These are phyloP conservation scores for Galeruca laticollis DNA, from an alignment of 2,888 invertebrate genomes.

Conservation along the genomic window DNA sequence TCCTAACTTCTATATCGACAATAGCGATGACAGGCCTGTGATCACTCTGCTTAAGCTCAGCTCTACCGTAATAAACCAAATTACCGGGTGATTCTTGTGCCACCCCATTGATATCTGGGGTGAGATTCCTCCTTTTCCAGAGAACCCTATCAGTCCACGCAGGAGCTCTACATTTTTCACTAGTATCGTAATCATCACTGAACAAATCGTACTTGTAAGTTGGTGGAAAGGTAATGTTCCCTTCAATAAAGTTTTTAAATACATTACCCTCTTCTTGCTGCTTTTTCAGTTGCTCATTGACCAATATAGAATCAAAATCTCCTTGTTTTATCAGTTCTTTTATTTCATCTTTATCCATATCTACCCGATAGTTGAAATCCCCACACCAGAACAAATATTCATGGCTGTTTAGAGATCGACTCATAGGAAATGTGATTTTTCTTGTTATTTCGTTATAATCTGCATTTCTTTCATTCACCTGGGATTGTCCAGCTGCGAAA, in stretches of 20 bases:
- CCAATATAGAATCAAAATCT: slow-evolving; percentile 81
- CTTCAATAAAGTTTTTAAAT: slow-evolving; percentile 94
- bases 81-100: slow-evolving; percentile 77
- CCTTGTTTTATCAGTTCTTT: slow-evolving; percentile 84
- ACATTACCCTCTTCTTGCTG: slow-evolving; percentile 86
- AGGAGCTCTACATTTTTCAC: slow-evolving; percentile 96
- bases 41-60: slow-evolving; percentile 97
- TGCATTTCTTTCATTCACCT: slow-evolving; percentile 93
- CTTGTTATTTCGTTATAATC: slow-evolving; percentile 96
- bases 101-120: slow-evolving; percentile 74
- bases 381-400: slow-evolving; percentile 99
- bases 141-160: slow-evolving; percentile 99
- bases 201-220: slow-evolving; percentile 99
- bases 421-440: slow-evolving; percentile 92
- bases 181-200: slow-evolving; percentile 98
- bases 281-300: slow-evolving; percentile 88
- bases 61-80: slow-evolving; percentile 89
- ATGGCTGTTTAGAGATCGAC: slow-evolving; percentile 91
- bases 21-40: slow-evolving; percentile 96
- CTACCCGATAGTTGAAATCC: slow-evolving; percentile 98
- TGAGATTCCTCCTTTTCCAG: slow-evolving; percentile 86
- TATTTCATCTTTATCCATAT: slow-evolving; percentile 94
- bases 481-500: slow-evolving; percentile 98
- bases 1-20: slow-evolving; percentile 87
- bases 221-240: slow-evolving; percentile 90